Percentiles rank a stretch among this genome's conserved stretches.
These are phyloP conservation scores for Acrossocheilus wenchowensis DNA, from an alignment of 2,797 vertebrate genomes.

Conservation along the genomic window DNA sequence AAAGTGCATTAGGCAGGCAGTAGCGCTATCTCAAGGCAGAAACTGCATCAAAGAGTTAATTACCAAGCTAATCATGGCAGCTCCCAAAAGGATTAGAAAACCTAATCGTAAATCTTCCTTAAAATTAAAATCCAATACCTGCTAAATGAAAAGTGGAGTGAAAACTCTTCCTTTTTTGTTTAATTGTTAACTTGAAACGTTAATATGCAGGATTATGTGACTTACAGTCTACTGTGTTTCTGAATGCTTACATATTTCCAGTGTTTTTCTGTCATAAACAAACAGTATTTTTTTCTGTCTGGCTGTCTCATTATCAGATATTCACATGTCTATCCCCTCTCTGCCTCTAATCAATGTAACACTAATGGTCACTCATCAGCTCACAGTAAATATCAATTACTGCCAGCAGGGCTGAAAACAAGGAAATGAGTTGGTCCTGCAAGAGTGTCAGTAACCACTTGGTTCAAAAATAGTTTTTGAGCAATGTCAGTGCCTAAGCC, in stretches of 20 bases:
- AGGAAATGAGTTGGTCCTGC: slow-evolving; percentile 5
- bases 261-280: slow-evolving; percentile 1
- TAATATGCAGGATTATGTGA: slow-evolving; percentile 17
- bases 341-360: slow-evolving; percentile 26
- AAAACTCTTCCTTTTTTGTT: slow-evolving; percentile 31
- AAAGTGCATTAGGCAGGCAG: slow-evolving; percentile 49
- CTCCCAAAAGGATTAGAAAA: slow-evolving; percentile 57
- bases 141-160: slow-evolving; percentile 52
- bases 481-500: not conserved
- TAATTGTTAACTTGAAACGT: slow-evolving; percentile 49
- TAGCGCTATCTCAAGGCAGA: slow-evolving; percentile 50
- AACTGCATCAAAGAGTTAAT: slow-evolving; percentile 64
- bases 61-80: slow-evolving; percentile 60
- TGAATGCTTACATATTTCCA: not conserved
- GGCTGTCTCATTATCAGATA: slow-evolving; percentile 23
- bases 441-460: not conserved
- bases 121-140: slow-evolving; percentile 60
- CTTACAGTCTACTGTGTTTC: slow-evolving; percentile 8
- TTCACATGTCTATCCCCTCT: slow-evolving; percentile 21
- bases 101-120: slow-evolving; percentile 55
- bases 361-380: slow-evolving; percentile 40
- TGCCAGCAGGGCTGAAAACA: slow-evolving; percentile 6
- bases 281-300: not conserved
- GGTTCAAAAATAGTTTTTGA: not conserved
- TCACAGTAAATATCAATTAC: slow-evolving; percentile 37